These are phyloP conservation scores for Abrostola tripartita DNA, from an alignment of 2,888 invertebrate species.

Conservation along the genomic window DNA sequence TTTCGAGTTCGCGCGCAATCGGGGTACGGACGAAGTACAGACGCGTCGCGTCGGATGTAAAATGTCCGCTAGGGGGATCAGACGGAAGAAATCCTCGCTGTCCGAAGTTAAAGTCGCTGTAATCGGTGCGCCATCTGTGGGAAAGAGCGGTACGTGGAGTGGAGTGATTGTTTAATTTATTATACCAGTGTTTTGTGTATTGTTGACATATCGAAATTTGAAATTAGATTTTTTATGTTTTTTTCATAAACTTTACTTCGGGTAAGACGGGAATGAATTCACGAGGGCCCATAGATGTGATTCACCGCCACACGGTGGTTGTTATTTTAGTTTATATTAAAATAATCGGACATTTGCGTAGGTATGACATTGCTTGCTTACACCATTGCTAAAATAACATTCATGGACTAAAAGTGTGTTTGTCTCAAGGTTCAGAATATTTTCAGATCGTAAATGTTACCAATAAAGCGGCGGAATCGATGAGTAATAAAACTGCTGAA, in stretches of 20 bases:
- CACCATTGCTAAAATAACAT: conserved; percentile 55
- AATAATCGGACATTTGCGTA: conserved; percentile 43
- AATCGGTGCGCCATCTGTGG: conserved; percentile 96
- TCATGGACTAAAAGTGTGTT: conserved; percentile 59
- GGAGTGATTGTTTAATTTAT: conserved; percentile 29
- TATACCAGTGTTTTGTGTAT: conserved; percentile 20
- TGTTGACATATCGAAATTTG: conserved; percentile 26
- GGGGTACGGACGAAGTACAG: conserved; percentile 66
- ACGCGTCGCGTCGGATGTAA: conserved; percentile 67
- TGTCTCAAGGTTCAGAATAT: conserved; percentile 61
- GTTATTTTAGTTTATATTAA: conserved; percentile 41
- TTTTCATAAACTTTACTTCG: neutral
- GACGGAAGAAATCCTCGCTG: conserved; percentile 96
- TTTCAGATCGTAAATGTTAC: conserved; percentile 54
- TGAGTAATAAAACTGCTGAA: conserved; percentile 54
- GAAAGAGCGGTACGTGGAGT: conserved; percentile 94
- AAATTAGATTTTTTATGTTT: conserved; percentile 12
- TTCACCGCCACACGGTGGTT: conserved; percentile 19
- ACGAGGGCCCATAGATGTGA: conserved; percentile 6
- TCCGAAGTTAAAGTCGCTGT: conserved; percentile 97
- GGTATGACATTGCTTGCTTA: conserved; percentile 35
- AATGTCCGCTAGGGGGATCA: conserved; percentile 94
- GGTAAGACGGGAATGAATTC: neutral
- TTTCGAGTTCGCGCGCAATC: conserved; percentile 68
- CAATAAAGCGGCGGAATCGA: conserved; percentile 53